Base-by-base conservation (phyloP, 2,797 vertebrate species). In the Xyrichtys novacula region DNA sequence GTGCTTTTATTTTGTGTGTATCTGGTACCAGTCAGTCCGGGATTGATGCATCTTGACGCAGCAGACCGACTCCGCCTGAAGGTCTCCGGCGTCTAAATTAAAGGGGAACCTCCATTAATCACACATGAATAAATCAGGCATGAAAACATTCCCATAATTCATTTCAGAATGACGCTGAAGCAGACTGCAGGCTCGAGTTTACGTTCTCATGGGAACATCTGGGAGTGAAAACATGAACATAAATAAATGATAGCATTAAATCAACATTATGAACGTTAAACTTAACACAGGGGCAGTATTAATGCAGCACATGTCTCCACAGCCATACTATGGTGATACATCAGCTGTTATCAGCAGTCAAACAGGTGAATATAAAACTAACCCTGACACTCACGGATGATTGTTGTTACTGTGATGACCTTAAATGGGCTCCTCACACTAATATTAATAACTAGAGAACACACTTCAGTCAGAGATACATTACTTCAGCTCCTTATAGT, bases 1-100 rank as follows among this genome's bases (percentile, higher is more conserved):
- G 6, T 36, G 59, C 69, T 78, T 72, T 90, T 83, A 70, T 50
- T 88, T 58, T 50, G 25, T 38, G 1, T 0, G 48, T 2, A 28
- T 84, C 77, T 65, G 61, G 57, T 64, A 1, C 0, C 0, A 0
- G n/a, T 34, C 8, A 0, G 6, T 0, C 16, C 3, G 58, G 1
- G 43, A 39, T 55, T 5, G 44, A 15, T 16, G 4, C 0, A 0
- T 0, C 0, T 61, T 50, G 43, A 60, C 12, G 5, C n/a, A 22
- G 6, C 28, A 3, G n/a, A 50, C 31, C 25, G 42, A 50, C 77
- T 59, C 64, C 58, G 39, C 72, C 75, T 67, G 15, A 79, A 71
- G 7, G 23, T 69, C 57, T 63, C 38, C 17, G 7, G 19, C 7
- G 44, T 19, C 20, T 56, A 52, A 66, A 62, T 65, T 71, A 74